phyloP scores from a whole-genome alignment of 2,113 vertebrate genomes.

The Pelecanus crispus region DNA sequence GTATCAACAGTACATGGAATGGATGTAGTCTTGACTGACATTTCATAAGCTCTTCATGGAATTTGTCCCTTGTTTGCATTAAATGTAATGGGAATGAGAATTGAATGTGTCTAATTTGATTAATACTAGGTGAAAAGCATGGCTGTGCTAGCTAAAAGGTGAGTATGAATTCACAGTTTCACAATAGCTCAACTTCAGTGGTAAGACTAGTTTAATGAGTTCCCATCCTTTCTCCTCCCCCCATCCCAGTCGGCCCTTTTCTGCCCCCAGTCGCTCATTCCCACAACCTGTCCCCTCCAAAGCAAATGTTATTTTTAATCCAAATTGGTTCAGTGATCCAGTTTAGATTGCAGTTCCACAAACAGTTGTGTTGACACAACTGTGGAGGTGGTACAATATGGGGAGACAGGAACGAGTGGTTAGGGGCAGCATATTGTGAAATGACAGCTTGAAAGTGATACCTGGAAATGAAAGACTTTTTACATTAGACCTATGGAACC shows the following conservation, averaged over 20 bases:
- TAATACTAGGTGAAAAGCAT: background rate
- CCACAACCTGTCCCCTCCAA: slow-evolving; percentile 21
- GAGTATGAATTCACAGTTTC: background rate
- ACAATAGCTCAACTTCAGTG: background rate
- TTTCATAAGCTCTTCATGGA: background rate
- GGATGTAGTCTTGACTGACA: background rate
- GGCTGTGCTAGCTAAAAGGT: background rate
- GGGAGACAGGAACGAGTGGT: background rate
- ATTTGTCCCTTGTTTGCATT: background rate
- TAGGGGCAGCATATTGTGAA: slow-evolving; percentile 5
- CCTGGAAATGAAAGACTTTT: slow-evolving; percentile 9
- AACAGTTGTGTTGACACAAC: slow-evolving; percentile 54
- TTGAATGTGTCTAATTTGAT: background rate
- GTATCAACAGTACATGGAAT: background rate
- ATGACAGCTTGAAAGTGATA: background rate
- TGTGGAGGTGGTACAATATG: slow-evolving; percentile 28
- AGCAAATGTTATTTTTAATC: slow-evolving; percentile 45
- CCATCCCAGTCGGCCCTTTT: background rate
- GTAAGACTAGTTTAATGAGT: slow-evolving; percentile 1
- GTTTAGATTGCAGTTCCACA: slow-evolving; percentile 34
- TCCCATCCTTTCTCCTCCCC: background rate
- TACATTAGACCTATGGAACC: background rate
- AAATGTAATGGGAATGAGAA: background rate
- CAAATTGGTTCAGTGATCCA: slow-evolving; percentile 47
- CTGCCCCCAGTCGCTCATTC: slow-evolving; percentile 8